Base-by-base conservation (phyloP, 1,140 invertebrate genomes). In the Drosophila erecta region DNA sequence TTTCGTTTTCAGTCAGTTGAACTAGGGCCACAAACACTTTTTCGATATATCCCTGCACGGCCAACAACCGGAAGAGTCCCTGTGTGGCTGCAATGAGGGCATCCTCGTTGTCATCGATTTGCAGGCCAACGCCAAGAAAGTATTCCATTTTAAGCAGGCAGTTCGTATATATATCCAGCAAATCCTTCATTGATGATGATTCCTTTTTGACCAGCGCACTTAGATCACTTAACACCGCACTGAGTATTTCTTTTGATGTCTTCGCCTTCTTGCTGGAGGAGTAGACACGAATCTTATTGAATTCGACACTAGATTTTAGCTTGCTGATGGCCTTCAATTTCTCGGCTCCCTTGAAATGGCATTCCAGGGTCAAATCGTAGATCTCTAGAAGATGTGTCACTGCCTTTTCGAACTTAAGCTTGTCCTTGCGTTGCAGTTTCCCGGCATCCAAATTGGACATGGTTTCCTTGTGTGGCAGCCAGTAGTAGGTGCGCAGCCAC, bases 401-500 rank as follows among this genome's bases (percentile, higher is more conserved):
- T n/a, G 75, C 71, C 5, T 70, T 62, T 15, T 90, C 69, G 46
- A 92, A 91, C 12, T 70, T 62, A 0, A 70, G 38, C 30, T 69
- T 78, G 44, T 91, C 77, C 37, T 91, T 85, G 14, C 53, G 58
- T 11, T 84, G 67, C 24, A 92, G 40, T n/a, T 76, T 71, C 0
- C 51, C 57, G 1, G 78, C 76, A 57, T 79, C 66, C 17, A 91
- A 71, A 70, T 92, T 65, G 1, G 15, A 43, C 74, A 92, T 78
- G 0, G 30, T 69, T 6, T 81, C 59, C 3, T 41, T 27, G 24
- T 91, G 87, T 0, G 73, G 72, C 12, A 64, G 38, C 92, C 92
- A 92, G 55, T 92, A 92, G 37, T 85, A 91, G 2, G 56, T 70
- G 0, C 71, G 64, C 4, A 92, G 41, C 92, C 92, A 92, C 1